These are phyloP conservation scores for Coregonus ussuriensis DNA, from an alignment of 2,797 vertebrate genomes.

Conservation along the genomic window DNA sequence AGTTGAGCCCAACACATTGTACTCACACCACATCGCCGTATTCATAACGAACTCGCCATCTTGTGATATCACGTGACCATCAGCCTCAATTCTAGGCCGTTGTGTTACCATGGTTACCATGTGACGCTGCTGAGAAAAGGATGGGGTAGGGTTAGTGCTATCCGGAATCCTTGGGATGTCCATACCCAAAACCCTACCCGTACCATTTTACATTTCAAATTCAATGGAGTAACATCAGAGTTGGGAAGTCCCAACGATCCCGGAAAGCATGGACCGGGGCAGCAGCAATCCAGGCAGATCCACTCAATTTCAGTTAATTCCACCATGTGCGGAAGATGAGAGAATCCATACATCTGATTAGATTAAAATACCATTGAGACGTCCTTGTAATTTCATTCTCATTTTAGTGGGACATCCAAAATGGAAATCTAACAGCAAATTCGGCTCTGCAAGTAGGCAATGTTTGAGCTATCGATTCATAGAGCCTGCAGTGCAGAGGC, in stretches of 20 bases:
- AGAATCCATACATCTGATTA: background rate
- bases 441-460: background rate
- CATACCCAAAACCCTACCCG: too few species aligned
- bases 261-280: too few species aligned
- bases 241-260: too few species aligned
- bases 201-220: too few species aligned
- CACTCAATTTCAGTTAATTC: too few species aligned
- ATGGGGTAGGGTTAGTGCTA: background rate
- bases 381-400: background rate
- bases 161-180: too few species aligned
- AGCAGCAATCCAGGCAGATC: background rate
- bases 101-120: constrained; percentile 3
- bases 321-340: background rate
- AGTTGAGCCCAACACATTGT: background rate
- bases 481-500: background rate
- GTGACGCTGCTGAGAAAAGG: background rate
- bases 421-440: background rate
- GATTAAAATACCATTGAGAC: background rate
- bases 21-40: background rate
- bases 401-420: background rate
- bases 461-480: background rate
- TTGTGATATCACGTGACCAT: constrained; percentile 6
- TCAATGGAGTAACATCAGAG: too few species aligned
- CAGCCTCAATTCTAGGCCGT: background rate
- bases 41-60: constrained; percentile 1